Percentiles rank a stretch among this genome's conserved stretches.
Conservation (phyloP, 2,797 vertebrate species). For the Rhinophrynus dorsalis region DNA sequence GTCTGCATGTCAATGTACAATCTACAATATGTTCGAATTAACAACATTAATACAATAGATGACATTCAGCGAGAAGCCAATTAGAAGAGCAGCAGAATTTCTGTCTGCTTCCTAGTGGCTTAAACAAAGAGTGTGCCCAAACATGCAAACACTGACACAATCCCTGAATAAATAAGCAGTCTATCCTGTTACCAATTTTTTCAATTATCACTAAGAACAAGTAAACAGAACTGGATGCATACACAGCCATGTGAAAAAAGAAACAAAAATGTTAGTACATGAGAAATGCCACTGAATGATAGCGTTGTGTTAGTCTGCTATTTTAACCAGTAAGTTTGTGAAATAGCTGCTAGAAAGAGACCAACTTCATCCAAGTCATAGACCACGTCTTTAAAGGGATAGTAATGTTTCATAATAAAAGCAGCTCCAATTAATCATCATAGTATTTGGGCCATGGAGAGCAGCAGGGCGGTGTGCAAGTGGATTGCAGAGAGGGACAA, state of each 20-base stretch:
- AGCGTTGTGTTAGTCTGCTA: background rate
- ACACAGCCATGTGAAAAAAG: background rate
- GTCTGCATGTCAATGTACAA: constrained; percentile 13
- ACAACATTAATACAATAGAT: constrained; percentile 25
- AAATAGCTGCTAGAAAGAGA: no score
- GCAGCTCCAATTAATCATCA: no score
- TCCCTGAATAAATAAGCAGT: constrained; percentile 24
- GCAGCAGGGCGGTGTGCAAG: no score
- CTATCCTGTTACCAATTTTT: constrained; percentile 3
- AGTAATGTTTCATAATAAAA: no score
- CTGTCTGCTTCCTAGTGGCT: constrained; percentile 23
- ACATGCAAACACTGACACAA: constrained; percentile 40
- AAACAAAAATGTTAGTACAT: background rate
- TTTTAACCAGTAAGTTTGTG: background rate
- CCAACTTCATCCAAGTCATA: background rate
- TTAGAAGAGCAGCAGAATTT: constrained; percentile 13
- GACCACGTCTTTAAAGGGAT: no score
- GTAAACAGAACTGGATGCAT: constrained; percentile 16
- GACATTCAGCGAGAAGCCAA: constrained; percentile 28
- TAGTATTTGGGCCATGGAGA: no score
- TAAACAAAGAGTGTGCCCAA: constrained; percentile 33
- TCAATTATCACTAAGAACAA: constrained; percentile 20
- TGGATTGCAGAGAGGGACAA: no score
- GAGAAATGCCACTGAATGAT: background rate
- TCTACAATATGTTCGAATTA: constrained; percentile 15